Evolutionary conservation across 2,797 vertebrate species (phyloP).

Genomic region (Aselliscus stoliczkanus): DNA sequence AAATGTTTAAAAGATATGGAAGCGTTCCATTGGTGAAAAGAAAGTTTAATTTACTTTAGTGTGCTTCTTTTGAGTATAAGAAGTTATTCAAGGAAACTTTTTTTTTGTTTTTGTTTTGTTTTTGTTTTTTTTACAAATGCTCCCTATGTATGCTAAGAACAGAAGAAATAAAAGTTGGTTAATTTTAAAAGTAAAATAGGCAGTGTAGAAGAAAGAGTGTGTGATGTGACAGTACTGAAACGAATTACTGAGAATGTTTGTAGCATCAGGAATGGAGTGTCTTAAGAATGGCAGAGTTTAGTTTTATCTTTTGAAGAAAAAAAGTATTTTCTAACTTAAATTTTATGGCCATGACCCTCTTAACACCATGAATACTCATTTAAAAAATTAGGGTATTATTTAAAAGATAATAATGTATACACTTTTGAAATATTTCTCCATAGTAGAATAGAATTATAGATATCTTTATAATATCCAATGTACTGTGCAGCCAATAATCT

Average conservation of each 20-base stretch:
- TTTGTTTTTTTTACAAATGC: not conserved
- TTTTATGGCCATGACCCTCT: not conserved
- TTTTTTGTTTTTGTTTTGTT: too few relatives aligned
- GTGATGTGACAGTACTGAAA: not conserved
- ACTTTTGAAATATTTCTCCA: not conserved
- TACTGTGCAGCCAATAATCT: not conserved
- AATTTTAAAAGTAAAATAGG: not conserved
- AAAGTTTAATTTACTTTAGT: not conserved
- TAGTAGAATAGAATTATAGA: not conserved
- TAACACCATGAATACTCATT: not conserved
- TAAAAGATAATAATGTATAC: not conserved
- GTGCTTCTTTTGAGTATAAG: not conserved
- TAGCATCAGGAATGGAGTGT: not conserved
- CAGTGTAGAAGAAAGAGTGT: not conserved
- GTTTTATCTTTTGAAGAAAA: not conserved
- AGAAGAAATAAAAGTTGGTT: not conserved
- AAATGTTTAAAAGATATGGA: not conserved
- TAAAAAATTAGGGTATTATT: not conserved
- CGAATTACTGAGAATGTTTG: not conserved
- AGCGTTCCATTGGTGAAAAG: not conserved
- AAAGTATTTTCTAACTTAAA: not conserved
- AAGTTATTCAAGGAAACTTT: not conserved
- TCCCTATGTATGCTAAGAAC: not conserved
- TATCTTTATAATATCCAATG: not conserved
- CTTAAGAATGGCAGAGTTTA: not conserved